These are phyloP conservation scores for Enteromius trimaculatus DNA, from an alignment of 2,797 vertebrate species.

Conservation along the genomic window DNA sequence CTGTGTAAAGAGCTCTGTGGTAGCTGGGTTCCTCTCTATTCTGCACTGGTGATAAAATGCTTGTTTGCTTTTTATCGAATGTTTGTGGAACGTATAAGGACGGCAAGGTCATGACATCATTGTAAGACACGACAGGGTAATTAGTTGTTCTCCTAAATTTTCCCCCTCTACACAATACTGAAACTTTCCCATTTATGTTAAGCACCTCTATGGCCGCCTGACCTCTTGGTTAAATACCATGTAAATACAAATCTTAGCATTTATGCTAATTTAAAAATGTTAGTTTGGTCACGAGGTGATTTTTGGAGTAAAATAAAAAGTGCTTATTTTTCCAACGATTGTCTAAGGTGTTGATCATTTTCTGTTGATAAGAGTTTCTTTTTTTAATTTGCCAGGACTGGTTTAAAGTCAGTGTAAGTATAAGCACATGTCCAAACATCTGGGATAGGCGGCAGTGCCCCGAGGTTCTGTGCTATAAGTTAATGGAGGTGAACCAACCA, in stretches of 20 bases:
- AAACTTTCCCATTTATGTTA: not conserved
- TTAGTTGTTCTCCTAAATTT: conserved; percentile 30
- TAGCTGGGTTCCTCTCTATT: conserved; percentile 52
- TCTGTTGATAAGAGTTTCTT: not conserved
- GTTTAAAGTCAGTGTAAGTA: not conserved
- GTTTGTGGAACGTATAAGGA: conserved; percentile 42
- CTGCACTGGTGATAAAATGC: conserved; percentile 28
- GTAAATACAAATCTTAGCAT: not conserved
- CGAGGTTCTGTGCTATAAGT: not conserved
- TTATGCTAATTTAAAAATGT: not conserved
- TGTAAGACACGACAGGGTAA: conserved; percentile 36
- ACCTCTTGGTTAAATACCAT: conserved; percentile 5
- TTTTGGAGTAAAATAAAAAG: conserved; percentile 8
- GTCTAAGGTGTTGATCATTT: not conserved
- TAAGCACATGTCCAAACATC: conserved; percentile 13
- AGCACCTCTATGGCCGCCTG: not conserved
- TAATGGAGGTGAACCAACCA: not conserved
- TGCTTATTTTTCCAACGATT: conserved; percentile 3
- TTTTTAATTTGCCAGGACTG: not conserved
- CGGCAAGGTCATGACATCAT: conserved; percentile 36
- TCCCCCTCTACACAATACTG: not conserved
- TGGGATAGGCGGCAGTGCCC: not conserved
- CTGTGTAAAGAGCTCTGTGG: conserved; percentile 8
- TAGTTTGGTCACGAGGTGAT: not conserved
- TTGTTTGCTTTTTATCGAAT: conserved; percentile 34